phyloP scores from a whole-genome alignment of 2,113 vertebrate genomes.

The Maylandia zebra region DNA sequence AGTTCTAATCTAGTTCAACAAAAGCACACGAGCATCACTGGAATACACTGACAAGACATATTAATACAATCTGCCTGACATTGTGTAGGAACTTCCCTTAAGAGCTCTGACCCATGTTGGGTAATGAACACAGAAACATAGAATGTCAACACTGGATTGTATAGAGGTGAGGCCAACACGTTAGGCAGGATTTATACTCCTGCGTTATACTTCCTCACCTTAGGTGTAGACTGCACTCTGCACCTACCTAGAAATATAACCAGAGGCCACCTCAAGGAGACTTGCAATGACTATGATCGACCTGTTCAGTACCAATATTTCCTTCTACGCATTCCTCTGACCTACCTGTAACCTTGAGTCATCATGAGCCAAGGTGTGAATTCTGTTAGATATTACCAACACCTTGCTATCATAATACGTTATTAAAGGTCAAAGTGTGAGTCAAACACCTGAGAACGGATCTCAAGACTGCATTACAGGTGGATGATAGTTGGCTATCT shows the following conservation, averaged over 20 bases:
- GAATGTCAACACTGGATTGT: not conserved
- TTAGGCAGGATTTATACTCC: not conserved
- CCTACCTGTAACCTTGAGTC: not conserved
- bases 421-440: not conserved
- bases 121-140: not conserved
- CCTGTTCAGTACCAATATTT: not conserved
- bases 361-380: not conserved
- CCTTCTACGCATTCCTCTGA: not conserved
- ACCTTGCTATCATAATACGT: not conserved
- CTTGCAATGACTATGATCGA: not conserved
- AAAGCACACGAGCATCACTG: not conserved
- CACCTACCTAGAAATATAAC: not conserved
- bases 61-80: not conserved
- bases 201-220: not conserved
- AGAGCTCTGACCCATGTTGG: not conserved
- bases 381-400: not conserved
- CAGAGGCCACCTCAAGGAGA: not conserved
- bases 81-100: not conserved
- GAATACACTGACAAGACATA: not conserved
- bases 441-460: not conserved
- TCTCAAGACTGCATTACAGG: not conserved
- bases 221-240: not conserved
- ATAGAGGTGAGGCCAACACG: not conserved
- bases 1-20: not conserved
- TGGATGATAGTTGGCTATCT: not conserved